These are phyloP conservation scores for Hydropotes inermis DNA, from an alignment of 2,113 vertebrate species.

Conservation along the genomic window DNA sequence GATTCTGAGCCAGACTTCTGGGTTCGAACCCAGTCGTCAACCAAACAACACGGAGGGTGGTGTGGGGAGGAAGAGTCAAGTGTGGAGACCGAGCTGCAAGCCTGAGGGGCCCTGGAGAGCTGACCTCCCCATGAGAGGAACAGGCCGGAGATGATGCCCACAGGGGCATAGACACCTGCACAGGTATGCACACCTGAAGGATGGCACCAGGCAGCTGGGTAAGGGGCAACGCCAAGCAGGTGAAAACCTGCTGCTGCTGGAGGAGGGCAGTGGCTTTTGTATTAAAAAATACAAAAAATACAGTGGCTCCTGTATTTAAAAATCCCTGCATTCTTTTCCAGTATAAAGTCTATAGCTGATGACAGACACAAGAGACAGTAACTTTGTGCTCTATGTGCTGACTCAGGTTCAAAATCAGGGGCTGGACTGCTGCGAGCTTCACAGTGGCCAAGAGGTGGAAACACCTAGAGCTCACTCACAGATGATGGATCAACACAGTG, in stretches of 20 bases:
- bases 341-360: neutral
- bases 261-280: neutral
- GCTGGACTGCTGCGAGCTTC: neutral
- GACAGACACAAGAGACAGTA: neutral
- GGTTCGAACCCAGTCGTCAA: neutral
- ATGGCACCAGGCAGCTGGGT: rapidly evolving
- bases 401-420: neutral
- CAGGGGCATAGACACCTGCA: neutral
- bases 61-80: neutral
- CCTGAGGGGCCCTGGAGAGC: neutral
- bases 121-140: neutral
- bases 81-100: rapidly evolving
- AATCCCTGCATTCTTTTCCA: neutral
- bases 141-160: rapidly evolving
- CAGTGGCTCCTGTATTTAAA: neutral
- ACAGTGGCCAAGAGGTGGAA: neutral
- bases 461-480: neutral
- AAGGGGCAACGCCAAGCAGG: rapidly evolving
- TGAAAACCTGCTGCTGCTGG: rapidly evolving
- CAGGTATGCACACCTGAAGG: neutral
- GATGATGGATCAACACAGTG: rapidly evolving
- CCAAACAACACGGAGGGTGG: neutral
- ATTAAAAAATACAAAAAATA: no score
- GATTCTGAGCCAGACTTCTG: neutral
- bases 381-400: neutral